These are phyloP conservation scores for Pyralis farinalis DNA, from an alignment of 2,888 invertebrate species.

Conservation along the genomic window DNA sequence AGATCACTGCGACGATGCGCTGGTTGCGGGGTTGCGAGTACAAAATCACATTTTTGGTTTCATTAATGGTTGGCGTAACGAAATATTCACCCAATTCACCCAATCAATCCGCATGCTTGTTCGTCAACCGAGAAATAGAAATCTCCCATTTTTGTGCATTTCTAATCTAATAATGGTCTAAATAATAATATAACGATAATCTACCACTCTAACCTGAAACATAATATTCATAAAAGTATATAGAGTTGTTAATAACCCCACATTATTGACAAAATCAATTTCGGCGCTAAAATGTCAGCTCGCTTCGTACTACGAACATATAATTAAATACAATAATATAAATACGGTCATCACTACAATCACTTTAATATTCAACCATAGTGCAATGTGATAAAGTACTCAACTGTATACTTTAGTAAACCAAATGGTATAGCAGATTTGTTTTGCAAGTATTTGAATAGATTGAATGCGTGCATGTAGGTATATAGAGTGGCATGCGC, in stretches of 20 bases:
- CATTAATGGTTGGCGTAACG: too few relatives aligned
- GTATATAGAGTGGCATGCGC: constrained; percentile 29
- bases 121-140: too few relatives aligned
- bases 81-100: too few relatives aligned
- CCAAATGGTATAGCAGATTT: constrained; percentile 11
- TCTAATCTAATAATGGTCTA: too few relatives aligned
- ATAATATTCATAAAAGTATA: constrained; percentile 12
- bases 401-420: not conserved
- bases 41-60: too few relatives aligned
- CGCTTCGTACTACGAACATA: constrained; percentile 39
- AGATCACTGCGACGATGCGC: too few relatives aligned
- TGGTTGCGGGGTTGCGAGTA: too few relatives aligned
- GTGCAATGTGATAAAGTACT: constrained; percentile 7
- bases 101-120: too few relatives aligned
- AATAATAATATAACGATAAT: too few relatives aligned
- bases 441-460: constrained; percentile 50
- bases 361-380: constrained; percentile 22
- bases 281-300: constrained; percentile 60
- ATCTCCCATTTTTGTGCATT: too few relatives aligned
- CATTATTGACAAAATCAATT: constrained; percentile 62
- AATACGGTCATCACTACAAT: constrained; percentile 12
- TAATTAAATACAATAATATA: constrained; percentile 38
- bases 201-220: too few relatives aligned
- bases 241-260: constrained; percentile 34
- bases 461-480: constrained; percentile 36